A percentile compares a stretch with the other conserved stretches of the same genome.
phyloP scores from a whole-genome alignment of 2,888 invertebrate genomes.

The Lampropteryx suffumata region DNA sequence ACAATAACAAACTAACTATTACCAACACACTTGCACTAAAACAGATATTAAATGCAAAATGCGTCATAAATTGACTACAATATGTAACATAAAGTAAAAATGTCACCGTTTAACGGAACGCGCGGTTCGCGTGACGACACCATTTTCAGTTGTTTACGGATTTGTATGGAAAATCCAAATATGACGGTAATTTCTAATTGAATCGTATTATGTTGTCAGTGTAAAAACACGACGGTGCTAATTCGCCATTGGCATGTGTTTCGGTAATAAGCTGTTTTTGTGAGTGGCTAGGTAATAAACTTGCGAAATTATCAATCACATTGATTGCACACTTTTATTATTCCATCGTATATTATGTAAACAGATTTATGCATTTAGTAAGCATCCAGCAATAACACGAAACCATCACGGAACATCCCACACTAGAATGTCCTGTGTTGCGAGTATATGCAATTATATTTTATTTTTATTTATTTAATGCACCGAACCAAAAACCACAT shows the following conservation, averaged over 20 bases:
- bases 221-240: constrained; percentile 17
- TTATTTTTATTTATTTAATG: too few relatives aligned
- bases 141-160: constrained; percentile 26
- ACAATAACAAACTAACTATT: neutral
- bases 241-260: constrained; percentile 44
- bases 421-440: too few relatives aligned
- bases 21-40: neutral
- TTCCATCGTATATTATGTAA: too few relatives aligned
- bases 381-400: too few relatives aligned
- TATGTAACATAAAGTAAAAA: constrained; percentile 26
- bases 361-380: too few relatives aligned
- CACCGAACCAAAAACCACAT: too few relatives aligned
- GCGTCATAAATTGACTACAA: constrained; percentile 25
- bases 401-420: too few relatives aligned
- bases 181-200: constrained; percentile 25
- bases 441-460: too few relatives aligned
- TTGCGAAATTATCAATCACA: too few relatives aligned
- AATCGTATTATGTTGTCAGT: constrained; percentile 26
- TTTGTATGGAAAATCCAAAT: constrained; percentile 20
- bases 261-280: constrained; percentile 25
- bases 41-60: constrained; percentile 9
- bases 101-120: constrained; percentile 30
- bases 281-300: constrained; percentile 1
- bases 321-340: too few relatives aligned
- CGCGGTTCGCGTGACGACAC: constrained; percentile 30